Percentiles rank a stretch among this genome's conserved stretches.
Conservation (phyloP, 2,113 vertebrate genomes). For the Pteruthius melanotis region DNA sequence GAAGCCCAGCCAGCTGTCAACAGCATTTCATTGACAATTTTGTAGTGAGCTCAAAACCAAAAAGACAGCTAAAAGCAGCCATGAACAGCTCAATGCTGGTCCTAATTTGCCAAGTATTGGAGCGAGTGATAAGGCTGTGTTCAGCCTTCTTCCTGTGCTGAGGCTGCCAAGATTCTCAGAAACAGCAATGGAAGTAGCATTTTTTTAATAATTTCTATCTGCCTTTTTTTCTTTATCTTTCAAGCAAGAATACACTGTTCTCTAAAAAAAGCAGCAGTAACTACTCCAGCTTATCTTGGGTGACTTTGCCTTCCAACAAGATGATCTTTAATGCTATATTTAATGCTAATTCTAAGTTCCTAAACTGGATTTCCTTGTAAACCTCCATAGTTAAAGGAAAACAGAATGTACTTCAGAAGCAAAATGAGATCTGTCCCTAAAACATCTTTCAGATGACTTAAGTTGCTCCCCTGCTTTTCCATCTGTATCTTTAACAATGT, state of each 20-base stretch:
- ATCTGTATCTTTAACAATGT: neutral
- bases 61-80: constrained; percentile 21
- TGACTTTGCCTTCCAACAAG: neutral
- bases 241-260: neutral
- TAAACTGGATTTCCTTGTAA: neutral
- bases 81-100: constrained; percentile 32
- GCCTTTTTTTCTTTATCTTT: neutral
- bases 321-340: neutral
- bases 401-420: neutral
- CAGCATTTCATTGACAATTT: neutral
- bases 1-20: neutral
- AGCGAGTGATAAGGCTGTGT: constrained; percentile 15
- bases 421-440: neutral
- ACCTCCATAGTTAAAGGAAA: neutral
- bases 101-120: constrained; percentile 40
- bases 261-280: constrained; percentile 1
- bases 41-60: constrained; percentile 1
- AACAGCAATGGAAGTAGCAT: neutral
- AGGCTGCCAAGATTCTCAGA: neutral
- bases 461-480: neutral
- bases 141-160: neutral
- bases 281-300: neutral
- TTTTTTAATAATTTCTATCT: neutral
- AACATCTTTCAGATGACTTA: neutral
- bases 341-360: constrained; percentile 13